Base-by-base conservation (phyloP, 1,140 invertebrate genomes). In the Drosophila prosaltans region DNA sequence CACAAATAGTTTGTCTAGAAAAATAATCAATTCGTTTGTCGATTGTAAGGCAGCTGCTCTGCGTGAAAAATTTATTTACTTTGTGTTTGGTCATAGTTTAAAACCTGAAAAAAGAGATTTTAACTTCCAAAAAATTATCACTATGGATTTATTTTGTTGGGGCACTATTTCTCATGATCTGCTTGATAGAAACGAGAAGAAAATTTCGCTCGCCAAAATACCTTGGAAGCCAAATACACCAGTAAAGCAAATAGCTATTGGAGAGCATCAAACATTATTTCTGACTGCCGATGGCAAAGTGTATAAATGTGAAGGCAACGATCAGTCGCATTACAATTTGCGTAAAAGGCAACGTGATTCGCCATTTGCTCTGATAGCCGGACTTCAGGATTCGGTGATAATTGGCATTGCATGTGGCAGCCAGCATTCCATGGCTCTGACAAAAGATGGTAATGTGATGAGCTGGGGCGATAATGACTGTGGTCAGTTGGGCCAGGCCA, bases 271-370 rank as follows among this genome's bases (percentile, higher is more conserved):
- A 92, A 96, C 97, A 1, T 84, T 98, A 1, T 94, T 98, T 72
- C 92, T 99, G 3, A 96, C 96, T 1, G 92, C 94, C 65, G 94
- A 95, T 85, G 97, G 97, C 3, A 93, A 96, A 88, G 93, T 98
- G 8, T 98, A 96, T 93, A 96, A 97, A 0, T 97, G 96, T 93
- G 98, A 98, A 1, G 96, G 94, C 86, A 99, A 98, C 93, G 97
- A 98, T 80, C 95, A 95, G 86, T 97, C 97, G 7, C 98, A 99
- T 91, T 93, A 97, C 81, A 93, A 94, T n/a, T 93, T 94, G 82
- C 93, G 95, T 71, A 96, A 95, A 93, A 94, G 94, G 93, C 95
- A 96, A 93, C 95, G 96, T 97, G 94, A 94, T 94, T 94, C 92
- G 78, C 75, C 85, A 76, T 93, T 93, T 94, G 97, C 95, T 83